phyloP scores from a whole-genome alignment of 2,113 vertebrate genomes.

The Tyrannus savana region DNA sequence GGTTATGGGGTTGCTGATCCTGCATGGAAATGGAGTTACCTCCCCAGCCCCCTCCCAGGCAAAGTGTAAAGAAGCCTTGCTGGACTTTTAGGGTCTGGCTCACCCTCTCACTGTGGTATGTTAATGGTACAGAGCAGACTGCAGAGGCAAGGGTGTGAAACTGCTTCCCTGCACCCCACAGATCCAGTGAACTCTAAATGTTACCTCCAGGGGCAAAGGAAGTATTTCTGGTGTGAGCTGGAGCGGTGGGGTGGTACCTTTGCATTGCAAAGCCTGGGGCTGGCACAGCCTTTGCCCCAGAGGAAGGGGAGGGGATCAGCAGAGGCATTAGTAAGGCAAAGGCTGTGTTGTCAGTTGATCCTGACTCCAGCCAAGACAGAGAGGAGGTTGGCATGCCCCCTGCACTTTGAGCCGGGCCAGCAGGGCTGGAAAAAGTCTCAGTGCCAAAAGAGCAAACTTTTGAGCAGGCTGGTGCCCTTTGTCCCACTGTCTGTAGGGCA shows the following conservation, averaged over 20 bases:
- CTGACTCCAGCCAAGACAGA: not conserved
- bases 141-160: not conserved
- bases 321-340: not conserved
- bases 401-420: not conserved
- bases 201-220: not conserved
- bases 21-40: not conserved
- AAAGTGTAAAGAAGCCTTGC: not conserved
- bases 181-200: not conserved
- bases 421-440: not conserved
- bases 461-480: slow-evolving; percentile 45
- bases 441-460: slow-evolving; percentile 1
- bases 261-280: not conserved
- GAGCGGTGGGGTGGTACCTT: not conserved
- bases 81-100: not conserved
- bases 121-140: not conserved
- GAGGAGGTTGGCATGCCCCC: not conserved
- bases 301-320: not conserved
- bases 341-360: not conserved
- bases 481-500: not conserved
- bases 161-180: not conserved
- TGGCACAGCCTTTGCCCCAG: slow-evolving; percentile 1
- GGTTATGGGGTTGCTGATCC: not conserved
- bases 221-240: not conserved
- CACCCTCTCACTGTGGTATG: fast-evolving
- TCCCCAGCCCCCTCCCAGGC: not conserved